A percentile compares a stretch with the other conserved stretches of the same genome.
Conservation (phyloP, 2,113 vertebrate genomes). For the Melanerpes formicivorus region DNA sequence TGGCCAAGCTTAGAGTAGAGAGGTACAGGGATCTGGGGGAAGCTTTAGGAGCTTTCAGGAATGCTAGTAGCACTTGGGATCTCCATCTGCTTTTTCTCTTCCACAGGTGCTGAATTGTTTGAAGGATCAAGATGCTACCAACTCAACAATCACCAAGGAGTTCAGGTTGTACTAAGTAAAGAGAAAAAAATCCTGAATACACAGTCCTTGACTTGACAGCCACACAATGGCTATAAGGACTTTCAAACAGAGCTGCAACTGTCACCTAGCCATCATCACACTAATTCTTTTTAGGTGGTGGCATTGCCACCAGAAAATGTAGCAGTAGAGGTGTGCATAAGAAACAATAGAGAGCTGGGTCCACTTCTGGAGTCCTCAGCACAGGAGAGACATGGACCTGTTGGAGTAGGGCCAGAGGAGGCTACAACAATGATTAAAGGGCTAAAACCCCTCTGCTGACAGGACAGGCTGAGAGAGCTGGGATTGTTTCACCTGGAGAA, state of each 20-base stretch:
- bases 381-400: too few relatives aligned
- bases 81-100: background rate
- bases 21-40: fast-evolving
- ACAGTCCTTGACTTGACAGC: background rate
- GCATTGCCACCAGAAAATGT: background rate
- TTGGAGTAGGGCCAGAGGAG: too few relatives aligned
- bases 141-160: background rate
- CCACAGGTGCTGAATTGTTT: background rate
- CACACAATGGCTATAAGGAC: background rate
- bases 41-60: background rate
- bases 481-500: too few relatives aligned
- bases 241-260: background rate
- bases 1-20: background rate
- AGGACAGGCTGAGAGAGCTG: too few relatives aligned
- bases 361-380: background rate
- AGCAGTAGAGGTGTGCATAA: fast-evolving
- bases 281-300: background rate
- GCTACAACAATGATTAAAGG: too few relatives aligned
- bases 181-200: background rate
- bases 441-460: too few relatives aligned
- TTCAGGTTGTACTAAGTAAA: background rate
- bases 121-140: background rate
- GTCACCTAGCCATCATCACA: too few relatives aligned
- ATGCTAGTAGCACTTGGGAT: background rate
- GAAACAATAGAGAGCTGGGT: background rate